These are phyloP conservation scores for Ichneumoninae sp. DNA, from an alignment of 2,888 invertebrate genomes.

Conservation along the genomic window DNA sequence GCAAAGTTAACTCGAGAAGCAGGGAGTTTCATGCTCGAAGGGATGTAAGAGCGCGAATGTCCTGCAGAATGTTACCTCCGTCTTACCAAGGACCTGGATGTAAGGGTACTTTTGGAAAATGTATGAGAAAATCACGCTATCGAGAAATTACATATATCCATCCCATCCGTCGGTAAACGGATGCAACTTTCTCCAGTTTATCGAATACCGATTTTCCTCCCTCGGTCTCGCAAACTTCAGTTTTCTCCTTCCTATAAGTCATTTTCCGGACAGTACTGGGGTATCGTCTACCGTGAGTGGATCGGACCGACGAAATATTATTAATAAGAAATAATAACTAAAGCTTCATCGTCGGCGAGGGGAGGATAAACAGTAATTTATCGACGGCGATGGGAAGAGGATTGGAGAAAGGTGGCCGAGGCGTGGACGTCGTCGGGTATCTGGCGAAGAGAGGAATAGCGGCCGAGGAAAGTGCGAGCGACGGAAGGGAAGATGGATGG, in stretches of 20 bases:
- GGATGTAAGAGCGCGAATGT: slow-evolving; percentile 1
- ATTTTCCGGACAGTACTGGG: slow-evolving; percentile 34
- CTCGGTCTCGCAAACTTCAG: slow-evolving; percentile 34
- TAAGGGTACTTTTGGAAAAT: background rate
- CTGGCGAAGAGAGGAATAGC: slow-evolving; percentile 26
- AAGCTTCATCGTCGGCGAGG: slow-evolving; percentile 39
- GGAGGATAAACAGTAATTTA: slow-evolving; percentile 67
- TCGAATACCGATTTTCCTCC: slow-evolving; percentile 5
- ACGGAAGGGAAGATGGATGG: slow-evolving; percentile 39
- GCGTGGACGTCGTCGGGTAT: slow-evolving; percentile 6
- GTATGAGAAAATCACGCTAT: background rate
- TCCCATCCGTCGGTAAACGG: background rate
- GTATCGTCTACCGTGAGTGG: slow-evolving; percentile 24
- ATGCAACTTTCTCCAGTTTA: slow-evolving; percentile 11
- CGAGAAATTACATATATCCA: background rate
- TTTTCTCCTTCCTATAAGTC: slow-evolving; percentile 42
- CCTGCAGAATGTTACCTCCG: slow-evolving; percentile 22
- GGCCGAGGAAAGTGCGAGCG: slow-evolving; percentile 9
- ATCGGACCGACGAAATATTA: slow-evolving; percentile 64
- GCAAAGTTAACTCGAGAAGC: slow-evolving; percentile 16
- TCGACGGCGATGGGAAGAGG: slow-evolving; percentile 48
- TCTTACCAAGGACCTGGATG: background rate
- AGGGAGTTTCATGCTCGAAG: slow-evolving; percentile 1
- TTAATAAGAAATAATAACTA: slow-evolving; percentile 68
- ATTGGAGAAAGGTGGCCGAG: background rate